These are phyloP conservation scores for Anoncus sp. DNA, from an alignment of 2,888 invertebrate genomes.

Conservation along the genomic window DNA sequence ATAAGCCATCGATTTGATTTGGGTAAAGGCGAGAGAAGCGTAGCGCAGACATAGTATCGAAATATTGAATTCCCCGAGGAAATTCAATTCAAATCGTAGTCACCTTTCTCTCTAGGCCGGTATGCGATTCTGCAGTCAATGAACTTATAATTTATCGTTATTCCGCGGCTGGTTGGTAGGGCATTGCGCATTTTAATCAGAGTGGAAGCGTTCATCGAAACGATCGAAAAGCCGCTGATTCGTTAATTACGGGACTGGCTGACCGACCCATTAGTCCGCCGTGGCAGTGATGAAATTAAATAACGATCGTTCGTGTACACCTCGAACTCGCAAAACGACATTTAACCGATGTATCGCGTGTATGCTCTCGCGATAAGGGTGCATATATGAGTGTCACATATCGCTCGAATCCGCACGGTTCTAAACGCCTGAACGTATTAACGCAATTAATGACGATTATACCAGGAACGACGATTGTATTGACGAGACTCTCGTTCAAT, in stretches of 20 bases:
- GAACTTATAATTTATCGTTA: conserved; percentile 54
- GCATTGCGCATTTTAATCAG: conserved; percentile 22
- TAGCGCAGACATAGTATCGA: conserved; percentile 8
- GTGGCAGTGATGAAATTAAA: conserved; percentile 54
- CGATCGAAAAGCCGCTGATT: conserved; percentile 55
- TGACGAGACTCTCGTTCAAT: conserved; percentile 8
- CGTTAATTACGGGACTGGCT: conserved; percentile 50
- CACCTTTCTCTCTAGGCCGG: not conserved
- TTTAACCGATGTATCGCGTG: not conserved
- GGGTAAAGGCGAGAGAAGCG: not conserved
- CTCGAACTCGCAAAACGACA: conserved; percentile 8
- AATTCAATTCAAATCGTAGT: conserved; percentile 50
- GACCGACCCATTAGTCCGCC: conserved; percentile 49
- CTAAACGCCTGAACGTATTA: conserved; percentile 47
- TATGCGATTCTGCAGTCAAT: conserved; percentile 26
- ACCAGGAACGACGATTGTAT: conserved; percentile 14
- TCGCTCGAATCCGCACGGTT: conserved; percentile 14
- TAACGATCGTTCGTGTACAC: conserved; percentile 41
- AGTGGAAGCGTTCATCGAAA: conserved; percentile 24
- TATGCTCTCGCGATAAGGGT: not conserved
- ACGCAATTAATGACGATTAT: conserved; percentile 51
- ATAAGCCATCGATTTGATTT: not conserved
- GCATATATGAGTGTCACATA: not conserved
- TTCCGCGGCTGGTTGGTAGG: not conserved
- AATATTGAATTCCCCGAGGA: conserved; percentile 16